Conservation (phyloP, 2,888 invertebrate genomes). For the Lathronympha strigana region DNA sequence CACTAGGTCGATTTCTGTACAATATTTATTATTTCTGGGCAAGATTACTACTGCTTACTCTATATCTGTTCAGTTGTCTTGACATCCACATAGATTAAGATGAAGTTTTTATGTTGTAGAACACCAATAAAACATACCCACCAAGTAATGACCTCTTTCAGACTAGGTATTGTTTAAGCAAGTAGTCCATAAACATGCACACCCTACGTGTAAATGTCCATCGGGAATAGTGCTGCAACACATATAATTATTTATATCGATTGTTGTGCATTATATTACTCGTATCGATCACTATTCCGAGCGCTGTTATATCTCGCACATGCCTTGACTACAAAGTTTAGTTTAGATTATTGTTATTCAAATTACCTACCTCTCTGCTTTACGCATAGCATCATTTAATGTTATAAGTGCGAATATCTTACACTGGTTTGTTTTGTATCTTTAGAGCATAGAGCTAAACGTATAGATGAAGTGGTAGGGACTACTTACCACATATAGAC, state of each 20-base stretch:
- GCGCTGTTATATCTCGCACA: constrained; percentile 9
- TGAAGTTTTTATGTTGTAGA: no score
- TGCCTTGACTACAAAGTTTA: constrained; percentile 16
- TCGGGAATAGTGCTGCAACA: constrained; percentile 11
- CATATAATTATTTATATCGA: constrained; percentile 16
- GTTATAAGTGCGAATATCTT: constrained; percentile 37
- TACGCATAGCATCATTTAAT: not conserved
- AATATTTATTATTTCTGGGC: no score
- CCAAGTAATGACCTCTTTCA: no score
- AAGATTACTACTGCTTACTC: no score
- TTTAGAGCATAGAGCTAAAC: no score
- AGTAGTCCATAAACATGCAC: not conserved
- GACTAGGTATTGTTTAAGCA: no score
- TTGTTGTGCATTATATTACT: constrained; percentile 25
- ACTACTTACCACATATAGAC: no score
- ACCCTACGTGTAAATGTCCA: not conserved
- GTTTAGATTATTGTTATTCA: constrained; percentile 25
- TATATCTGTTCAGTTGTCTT: no score
- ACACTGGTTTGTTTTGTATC: not conserved
- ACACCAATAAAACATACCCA: no score
- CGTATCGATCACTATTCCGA: constrained; percentile 30
- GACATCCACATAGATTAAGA: no score
- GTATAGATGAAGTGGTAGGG: no score
- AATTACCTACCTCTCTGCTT: constrained; percentile 13
- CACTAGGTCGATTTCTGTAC: no score